phyloP scores from a whole-genome alignment of 1,140 invertebrate species.

The Venustaconcha ellipsiformis region DNA sequence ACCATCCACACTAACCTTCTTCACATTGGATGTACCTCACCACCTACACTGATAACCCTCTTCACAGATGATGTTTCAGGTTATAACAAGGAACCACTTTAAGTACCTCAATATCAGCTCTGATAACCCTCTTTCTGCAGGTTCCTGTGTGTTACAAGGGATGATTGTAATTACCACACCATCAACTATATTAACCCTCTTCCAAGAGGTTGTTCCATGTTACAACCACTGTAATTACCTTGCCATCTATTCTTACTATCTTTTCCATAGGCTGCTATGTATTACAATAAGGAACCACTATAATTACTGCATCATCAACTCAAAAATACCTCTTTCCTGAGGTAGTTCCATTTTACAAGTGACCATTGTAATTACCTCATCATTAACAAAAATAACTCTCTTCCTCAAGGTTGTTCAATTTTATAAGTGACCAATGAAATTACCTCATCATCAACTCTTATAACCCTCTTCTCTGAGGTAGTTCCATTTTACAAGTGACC shows the following conservation, averaged over 20 bases:
- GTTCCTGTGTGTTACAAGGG: not conserved
- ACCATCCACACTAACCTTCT: slow-evolving; percentile 82
- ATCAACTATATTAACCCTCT: slow-evolving; percentile 82
- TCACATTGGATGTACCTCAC: slow-evolving; percentile 81
- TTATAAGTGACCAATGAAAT: slow-evolving; percentile 68
- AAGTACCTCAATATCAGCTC: too few relatives aligned
- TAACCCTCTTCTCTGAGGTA: slow-evolving; percentile 83
- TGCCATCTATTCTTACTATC: too few relatives aligned
- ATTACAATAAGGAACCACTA: too few relatives aligned
- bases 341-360: slow-evolving; percentile 84
- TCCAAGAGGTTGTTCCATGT: slow-evolving; percentile 89
- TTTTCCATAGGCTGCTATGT: too few relatives aligned
- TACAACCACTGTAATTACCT: slow-evolving; percentile 56
- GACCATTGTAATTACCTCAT: too few relatives aligned
- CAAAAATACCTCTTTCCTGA: slow-evolving; percentile 83
- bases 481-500: slow-evolving; percentile 81
- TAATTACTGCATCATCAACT: slow-evolving; percentile 81
- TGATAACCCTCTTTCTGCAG: too few relatives aligned
- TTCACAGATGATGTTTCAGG: slow-evolving; percentile 90
- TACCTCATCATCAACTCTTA: slow-evolving; percentile 84
- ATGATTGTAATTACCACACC: slow-evolving; percentile 76
- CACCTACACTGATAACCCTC: slow-evolving; percentile 82
- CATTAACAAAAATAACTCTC: slow-evolving; percentile 70
- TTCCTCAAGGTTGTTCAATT: slow-evolving; percentile 90
- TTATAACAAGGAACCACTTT: slow-evolving; percentile 74